These are phyloP conservation scores for Tragelaphus buxtoni DNA, from an alignment of 2,113 vertebrate genomes.

Conservation along the genomic window DNA sequence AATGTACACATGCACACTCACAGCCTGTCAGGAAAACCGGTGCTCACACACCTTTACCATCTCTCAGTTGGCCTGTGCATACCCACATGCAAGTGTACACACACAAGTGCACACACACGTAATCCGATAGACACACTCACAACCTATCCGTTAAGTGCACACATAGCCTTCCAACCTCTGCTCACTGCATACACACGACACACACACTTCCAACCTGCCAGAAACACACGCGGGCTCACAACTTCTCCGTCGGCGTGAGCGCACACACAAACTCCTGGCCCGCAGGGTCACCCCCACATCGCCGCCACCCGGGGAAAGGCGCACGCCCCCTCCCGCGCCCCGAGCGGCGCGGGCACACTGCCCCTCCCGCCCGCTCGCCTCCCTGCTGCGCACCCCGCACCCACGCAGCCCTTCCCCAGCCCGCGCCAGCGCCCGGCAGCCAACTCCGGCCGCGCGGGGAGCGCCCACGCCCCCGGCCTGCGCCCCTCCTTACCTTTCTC, in stretches of 20 bases:
- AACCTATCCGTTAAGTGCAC: background rate
- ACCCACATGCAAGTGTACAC: background rate
- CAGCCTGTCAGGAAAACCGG: background rate
- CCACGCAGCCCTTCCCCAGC: constrained; percentile 44
- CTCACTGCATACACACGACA: background rate
- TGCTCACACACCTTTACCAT: background rate
- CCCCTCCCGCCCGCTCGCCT: background rate
- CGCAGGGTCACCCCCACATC: background rate
- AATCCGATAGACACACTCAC: background rate
- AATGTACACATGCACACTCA: background rate
- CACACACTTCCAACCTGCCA: background rate
- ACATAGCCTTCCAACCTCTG: background rate
- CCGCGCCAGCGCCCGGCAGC: background rate
- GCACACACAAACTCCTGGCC: background rate
- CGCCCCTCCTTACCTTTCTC: constrained; percentile 91
- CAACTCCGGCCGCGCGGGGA: background rate
- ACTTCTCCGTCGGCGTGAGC: background rate
- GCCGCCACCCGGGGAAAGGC: background rate
- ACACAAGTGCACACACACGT: background rate
- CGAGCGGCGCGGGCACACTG: background rate
- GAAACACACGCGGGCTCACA: background rate
- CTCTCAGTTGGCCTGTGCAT: background rate
- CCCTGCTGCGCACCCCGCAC: constrained; percentile 31
- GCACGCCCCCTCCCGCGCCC: background rate
- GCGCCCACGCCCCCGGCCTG: background rate